phyloP scores from a whole-genome alignment of 2,113 vertebrate genomes.

The Scortum barcoo region DNA sequence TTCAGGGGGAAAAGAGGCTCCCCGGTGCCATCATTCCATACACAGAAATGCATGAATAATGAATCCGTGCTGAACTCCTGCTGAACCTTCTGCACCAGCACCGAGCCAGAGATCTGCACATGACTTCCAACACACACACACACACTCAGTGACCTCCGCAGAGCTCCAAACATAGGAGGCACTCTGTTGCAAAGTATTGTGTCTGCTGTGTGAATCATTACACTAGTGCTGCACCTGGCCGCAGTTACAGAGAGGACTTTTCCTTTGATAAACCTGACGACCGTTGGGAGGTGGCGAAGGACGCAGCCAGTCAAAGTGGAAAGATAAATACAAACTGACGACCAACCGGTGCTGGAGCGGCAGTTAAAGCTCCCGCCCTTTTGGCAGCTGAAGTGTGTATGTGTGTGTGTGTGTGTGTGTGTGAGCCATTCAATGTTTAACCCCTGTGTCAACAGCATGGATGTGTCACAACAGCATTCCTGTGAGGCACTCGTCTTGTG shows the following conservation, averaged over 20 bases:
- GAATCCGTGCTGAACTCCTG: slow-evolving; percentile 77
- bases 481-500: slow-evolving; percentile 72
- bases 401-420: slow-evolving; percentile 49
- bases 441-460: slow-evolving; percentile 76
- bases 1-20: slow-evolving; percentile 36
- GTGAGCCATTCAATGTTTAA: slow-evolving; percentile 75
- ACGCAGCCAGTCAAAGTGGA: slow-evolving; percentile 51
- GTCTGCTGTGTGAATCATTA: slow-evolving; percentile 70
- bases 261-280: slow-evolving; percentile 71
- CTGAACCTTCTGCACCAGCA: slow-evolving; percentile 77
- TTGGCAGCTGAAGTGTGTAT: slow-evolving; percentile 63
- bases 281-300: slow-evolving; percentile 64
- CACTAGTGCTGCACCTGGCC: slow-evolving; percentile 68
- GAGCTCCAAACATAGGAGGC: slow-evolving; percentile 41
- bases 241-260: slow-evolving; percentile 46
- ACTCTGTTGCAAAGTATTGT: slow-evolving; percentile 46
- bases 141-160: slow-evolving; percentile 68
- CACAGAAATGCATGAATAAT: slow-evolving; percentile 78
- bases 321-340: slow-evolving; percentile 70
- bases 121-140: slow-evolving; percentile 63
- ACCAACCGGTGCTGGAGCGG: slow-evolving; percentile 54
- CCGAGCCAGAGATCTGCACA: slow-evolving; percentile 73
- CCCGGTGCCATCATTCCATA: slow-evolving; percentile 33
- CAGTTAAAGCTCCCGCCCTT: slow-evolving; percentile 75
- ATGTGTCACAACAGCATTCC: slow-evolving; percentile 83